A percentile compares a stretch with the other conserved stretches of the same genome.
phyloP scores from a whole-genome alignment of 2,797 vertebrate species.

The Lycodopsis pacificus region DNA sequence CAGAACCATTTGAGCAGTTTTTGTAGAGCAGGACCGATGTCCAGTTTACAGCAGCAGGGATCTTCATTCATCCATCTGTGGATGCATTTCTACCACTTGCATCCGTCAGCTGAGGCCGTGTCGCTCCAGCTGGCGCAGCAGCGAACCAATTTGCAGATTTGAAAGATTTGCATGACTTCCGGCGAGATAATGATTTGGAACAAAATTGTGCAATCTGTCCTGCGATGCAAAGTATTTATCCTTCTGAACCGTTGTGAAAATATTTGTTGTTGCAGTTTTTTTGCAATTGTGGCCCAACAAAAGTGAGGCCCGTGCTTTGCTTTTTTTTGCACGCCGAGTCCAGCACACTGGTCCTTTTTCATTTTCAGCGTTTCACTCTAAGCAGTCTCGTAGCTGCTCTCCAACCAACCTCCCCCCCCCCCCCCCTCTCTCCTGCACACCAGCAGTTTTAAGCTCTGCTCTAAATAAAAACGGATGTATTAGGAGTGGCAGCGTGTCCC shows the following conservation, averaged over 20 bases:
- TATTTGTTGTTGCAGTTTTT: background rate
- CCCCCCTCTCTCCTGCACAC: conserved; percentile 23
- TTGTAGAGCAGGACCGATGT: background rate
- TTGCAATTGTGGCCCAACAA: conserved; percentile 10
- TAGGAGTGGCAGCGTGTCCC: conserved; percentile 49
- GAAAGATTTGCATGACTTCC: conserved; percentile 56
- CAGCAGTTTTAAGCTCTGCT: conserved; percentile 20
- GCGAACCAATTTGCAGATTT: conserved; percentile 56
- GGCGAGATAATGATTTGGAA: conserved; percentile 68
- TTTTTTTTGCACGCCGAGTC: conserved; percentile 4
- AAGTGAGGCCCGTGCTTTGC: conserved; percentile 4
- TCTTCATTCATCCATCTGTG: conserved; percentile 40
- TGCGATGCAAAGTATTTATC: conserved; percentile 44
- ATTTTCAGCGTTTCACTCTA: background rate
- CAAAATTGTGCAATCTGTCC: conserved; percentile 47
- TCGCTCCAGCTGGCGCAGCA: conserved; percentile 42
- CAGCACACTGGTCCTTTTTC: conserved; percentile 5
- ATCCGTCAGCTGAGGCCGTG: conserved; percentile 28
- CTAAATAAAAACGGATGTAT: conserved; percentile 60
- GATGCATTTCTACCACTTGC: conserved; percentile 28
- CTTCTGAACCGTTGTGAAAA: conserved; percentile 40
- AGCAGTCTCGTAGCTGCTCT: background rate
- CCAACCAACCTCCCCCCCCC: background rate
- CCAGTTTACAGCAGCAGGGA: conserved; percentile 12
- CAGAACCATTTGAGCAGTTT: background rate